A percentile compares a stretch with the other conserved stretches of the same genome.
phyloP scores from a whole-genome alignment of 2,797 vertebrate genomes.

The Valencia hispanica region DNA sequence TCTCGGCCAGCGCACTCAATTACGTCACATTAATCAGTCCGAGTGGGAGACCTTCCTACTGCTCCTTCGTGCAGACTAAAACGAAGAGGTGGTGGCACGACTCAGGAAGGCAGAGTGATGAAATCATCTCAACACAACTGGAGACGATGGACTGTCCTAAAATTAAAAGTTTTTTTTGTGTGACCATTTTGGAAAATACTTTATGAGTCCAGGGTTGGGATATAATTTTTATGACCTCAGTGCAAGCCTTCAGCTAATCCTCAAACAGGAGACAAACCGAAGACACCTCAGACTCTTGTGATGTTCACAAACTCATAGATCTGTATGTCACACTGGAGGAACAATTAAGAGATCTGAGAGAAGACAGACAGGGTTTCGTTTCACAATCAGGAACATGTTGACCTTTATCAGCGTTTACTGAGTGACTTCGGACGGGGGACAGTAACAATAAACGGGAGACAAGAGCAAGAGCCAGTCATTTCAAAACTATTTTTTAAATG shows the following conservation, averaged over 20 bases:
- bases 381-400: slow-evolving; percentile 18
- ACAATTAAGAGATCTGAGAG: slow-evolving; percentile 22
- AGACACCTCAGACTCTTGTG: not conserved
- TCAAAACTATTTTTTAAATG: not conserved
- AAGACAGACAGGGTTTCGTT: slow-evolving; percentile 25
- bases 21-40: slow-evolving; percentile 71
- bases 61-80: slow-evolving; percentile 51
- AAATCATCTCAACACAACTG: slow-evolving; percentile 14
- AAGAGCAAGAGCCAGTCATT: not conserved
- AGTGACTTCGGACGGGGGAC: not conserved
- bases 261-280: not conserved
- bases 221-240: slow-evolving; percentile 4
- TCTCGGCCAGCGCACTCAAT: slow-evolving; percentile 55
- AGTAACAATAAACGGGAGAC: not conserved
- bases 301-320: slow-evolving; percentile 36
- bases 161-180: slow-evolving; percentile 43
- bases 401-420: slow-evolving; percentile 7
- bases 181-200: slow-evolving; percentile 26
- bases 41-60: slow-evolving; percentile 52
- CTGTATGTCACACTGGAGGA: slow-evolving; percentile 20
- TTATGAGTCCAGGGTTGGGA: slow-evolving; percentile 8
- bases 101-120: slow-evolving; percentile 6
- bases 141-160: slow-evolving; percentile 15
- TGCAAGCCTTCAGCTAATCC: slow-evolving; percentile 8
- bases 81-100: slow-evolving; percentile 30